Conservation (phyloP, 1,140 invertebrate genomes). For the Drosophila mojavensis region DNA sequence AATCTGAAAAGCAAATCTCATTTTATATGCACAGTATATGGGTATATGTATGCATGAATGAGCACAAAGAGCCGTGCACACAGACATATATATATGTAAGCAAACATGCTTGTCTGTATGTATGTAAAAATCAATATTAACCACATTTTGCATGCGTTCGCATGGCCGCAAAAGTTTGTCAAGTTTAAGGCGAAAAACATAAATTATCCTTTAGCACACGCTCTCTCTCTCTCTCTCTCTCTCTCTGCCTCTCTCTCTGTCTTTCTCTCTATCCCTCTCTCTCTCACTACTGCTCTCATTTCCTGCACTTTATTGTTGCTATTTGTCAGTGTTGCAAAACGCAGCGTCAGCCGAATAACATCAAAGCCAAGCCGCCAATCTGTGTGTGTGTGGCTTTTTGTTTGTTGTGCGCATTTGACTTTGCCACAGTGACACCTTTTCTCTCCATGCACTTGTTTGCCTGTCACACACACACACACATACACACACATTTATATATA, state of each 20-base stretch:
- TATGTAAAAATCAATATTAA: slow-evolving; percentile 52
- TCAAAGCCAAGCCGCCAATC: slow-evolving; percentile 47
- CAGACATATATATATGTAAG: background rate
- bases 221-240: background rate
- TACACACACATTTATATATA: slow-evolving; percentile 16
- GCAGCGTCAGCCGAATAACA: slow-evolving; percentile 42
- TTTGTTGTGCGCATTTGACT: slow-evolving; percentile 33
- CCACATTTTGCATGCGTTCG: slow-evolving; percentile 11
- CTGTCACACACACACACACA: slow-evolving; percentile 21
- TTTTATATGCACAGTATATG: slow-evolving; percentile 46
- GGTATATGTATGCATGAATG: background rate
- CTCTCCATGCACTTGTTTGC: slow-evolving; percentile 36
- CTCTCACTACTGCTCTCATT: background rate
- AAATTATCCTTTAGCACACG: slow-evolving; percentile 51
- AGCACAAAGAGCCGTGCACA: slow-evolving; percentile 2
- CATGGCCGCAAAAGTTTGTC: slow-evolving; percentile 41
- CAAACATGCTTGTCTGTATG: background rate
- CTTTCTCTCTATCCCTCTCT: background rate
- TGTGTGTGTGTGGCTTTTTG: slow-evolving; percentile 9
- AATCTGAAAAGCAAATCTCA: slow-evolving; percentile 39
- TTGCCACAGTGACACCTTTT: slow-evolving; percentile 47
- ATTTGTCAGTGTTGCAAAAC: slow-evolving; percentile 39
- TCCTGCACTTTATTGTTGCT: slow-evolving; percentile 33
- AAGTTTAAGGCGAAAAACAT: slow-evolving; percentile 63
- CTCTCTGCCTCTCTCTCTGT: background rate